phyloP scores from a whole-genome alignment of 1,140 invertebrate genomes.

The Anoplolepis gracilipes region DNA sequence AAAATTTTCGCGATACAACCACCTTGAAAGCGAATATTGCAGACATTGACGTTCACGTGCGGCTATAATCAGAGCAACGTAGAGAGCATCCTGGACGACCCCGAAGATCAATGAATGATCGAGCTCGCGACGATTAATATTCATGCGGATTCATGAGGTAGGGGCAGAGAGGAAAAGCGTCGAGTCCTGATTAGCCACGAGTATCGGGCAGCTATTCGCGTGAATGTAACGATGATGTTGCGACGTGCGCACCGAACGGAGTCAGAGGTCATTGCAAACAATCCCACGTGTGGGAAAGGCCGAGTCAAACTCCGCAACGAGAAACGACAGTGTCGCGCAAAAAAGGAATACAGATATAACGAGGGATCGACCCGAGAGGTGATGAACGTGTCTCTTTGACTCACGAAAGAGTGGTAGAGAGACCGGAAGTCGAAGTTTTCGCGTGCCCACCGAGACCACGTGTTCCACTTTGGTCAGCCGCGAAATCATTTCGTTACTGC shows the following conservation, averaged over 20 bases:
- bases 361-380: conserved; percentile 44
- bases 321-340: conserved; percentile 75
- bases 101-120: conserved; percentile 72
- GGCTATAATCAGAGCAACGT: conserved; percentile 35
- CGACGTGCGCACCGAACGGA: conserved; percentile 78
- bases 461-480: conserved; percentile 37
- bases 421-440: conserved; percentile 41
- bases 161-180: conserved; percentile 53
- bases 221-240: conserved; percentile 83
- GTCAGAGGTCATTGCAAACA: conserved; percentile 85
- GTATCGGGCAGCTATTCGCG: conserved; percentile 77
- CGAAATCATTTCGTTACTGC: conserved; percentile 34
- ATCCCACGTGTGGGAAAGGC: conserved; percentile 84
- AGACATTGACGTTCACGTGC: not conserved
- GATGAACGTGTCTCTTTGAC: conserved; percentile 24
- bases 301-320: conserved; percentile 76
- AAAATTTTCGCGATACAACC: not conserved
- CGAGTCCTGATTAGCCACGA: conserved; percentile 66
- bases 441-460: conserved; percentile 24
- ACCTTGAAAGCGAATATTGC: not conserved
- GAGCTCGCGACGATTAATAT: conserved; percentile 77
- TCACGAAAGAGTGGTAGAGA: conserved; percentile 3
- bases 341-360: conserved; percentile 56
- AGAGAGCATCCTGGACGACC: conserved; percentile 70
- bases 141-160: conserved; percentile 76